Base-by-base conservation (phyloP, 2,888 invertebrate genomes). In the Tenthredo notha region DNA sequence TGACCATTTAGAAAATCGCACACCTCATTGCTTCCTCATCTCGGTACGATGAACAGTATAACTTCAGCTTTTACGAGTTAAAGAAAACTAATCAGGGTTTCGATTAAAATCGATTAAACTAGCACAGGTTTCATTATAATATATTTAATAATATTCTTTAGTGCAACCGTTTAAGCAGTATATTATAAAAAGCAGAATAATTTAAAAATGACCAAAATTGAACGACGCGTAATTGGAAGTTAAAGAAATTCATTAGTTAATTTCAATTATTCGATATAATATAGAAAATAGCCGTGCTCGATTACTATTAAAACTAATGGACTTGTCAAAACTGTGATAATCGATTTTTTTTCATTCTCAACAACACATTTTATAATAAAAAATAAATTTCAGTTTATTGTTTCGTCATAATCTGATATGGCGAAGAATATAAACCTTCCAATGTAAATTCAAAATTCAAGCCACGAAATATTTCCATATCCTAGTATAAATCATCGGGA, bases 1-100 rank as follows among this genome's bases (percentile, higher is more conserved):
- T 72, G 70, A 72, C 70, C n/a, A 72, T 72, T n/a, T 40, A n/a
- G 70, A 72, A 72, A 72, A 72, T 72, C 40, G 70, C 70, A 37
- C 21, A 72, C 40, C 70, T 72, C 40, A 29, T 40, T 72, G 70
- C 37, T 72, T 33, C n/a, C 61, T 61, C 10, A 3, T 61, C 25
- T 21, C 61, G 25, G 61, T 25, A 61, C 61, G 21, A 61, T 25
- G 1, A 25, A 25, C 25, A 3, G 18, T 61, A 12, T 61, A 5
- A n/a, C n/a, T 18, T 54, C 1, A 54, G n/a, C 54, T 2, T 54
- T 54, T 54, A n/a, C 54, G n/a, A n/a, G n/a, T 7, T n/a, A 50
- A 50, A 47, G 5, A 54, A n/a, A 54, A 54, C 6, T 6, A 54
- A 54, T 54, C 54, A 54, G 54, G n/a, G 1, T 6, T 18, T 50